Evolutionary conservation across 2,113 vertebrate genomes (phyloP).

Genomic region (Platanista minor): DNA sequence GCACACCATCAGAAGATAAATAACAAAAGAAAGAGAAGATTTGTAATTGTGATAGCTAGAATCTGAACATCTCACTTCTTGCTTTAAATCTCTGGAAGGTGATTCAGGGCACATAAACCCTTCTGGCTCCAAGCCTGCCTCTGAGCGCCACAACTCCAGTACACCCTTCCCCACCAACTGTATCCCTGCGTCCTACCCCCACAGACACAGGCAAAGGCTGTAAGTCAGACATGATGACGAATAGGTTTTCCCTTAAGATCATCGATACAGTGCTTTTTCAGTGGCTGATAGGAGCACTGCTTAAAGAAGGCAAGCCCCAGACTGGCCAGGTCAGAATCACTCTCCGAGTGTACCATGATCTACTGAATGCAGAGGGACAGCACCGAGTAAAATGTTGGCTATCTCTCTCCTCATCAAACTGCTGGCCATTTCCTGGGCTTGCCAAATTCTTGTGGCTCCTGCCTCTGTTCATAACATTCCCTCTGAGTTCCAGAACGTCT

Average conservation of each 20-base stretch:
- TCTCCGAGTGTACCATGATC: fast-evolving
- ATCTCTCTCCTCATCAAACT: neutral
- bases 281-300: neutral
- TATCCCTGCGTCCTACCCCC: neutral
- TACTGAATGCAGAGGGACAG: too few species aligned
- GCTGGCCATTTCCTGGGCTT: neutral
- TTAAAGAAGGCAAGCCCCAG: neutral
- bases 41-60: neutral
- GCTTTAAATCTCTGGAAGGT: neutral
- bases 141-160: neutral
- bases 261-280: neutral
- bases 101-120: neutral
- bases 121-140: neutral
- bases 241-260: neutral
- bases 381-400: neutral
- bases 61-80: neutral
- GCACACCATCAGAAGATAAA: neutral
- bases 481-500: neutral
- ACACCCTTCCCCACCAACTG: too few species aligned
- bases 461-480: neutral
- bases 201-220: fast-evolving
- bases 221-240: neutral
- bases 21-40: neutral
- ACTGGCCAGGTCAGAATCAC: neutral
- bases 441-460: neutral